Evolutionary conservation across 2,888 invertebrate species (phyloP).

Genomic region (Catotricha subobsoleta): DNA sequence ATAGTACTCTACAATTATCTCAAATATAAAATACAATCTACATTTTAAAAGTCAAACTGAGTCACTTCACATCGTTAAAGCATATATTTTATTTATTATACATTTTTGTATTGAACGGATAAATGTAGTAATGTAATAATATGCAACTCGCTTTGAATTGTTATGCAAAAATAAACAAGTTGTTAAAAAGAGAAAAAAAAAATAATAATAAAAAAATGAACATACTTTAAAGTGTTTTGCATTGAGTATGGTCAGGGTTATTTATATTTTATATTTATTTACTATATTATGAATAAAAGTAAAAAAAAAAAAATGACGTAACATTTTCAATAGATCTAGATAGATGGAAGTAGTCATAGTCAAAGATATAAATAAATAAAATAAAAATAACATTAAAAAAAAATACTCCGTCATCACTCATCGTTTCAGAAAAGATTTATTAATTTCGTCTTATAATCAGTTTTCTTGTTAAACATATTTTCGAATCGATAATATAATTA

Average conservation of each 20-base stretch:
- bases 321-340: neutral
- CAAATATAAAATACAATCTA: no score
- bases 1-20: no score
- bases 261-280: neutral
- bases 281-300: neutral
- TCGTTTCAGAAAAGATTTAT: neutral
- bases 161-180: slow-evolving; percentile 1
- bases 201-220: neutral
- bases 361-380: neutral
- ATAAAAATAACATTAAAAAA: neutral
- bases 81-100: no score
- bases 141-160: neutral
- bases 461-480: neutral
- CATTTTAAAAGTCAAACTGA: no score
- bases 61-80: no score
- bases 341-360: neutral
- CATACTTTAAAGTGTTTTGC: neutral
- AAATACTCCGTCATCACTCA: neutral
- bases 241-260: neutral
- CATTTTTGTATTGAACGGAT: no score
- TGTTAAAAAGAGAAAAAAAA: neutral
- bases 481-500: neutral
- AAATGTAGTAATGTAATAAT: neutral
- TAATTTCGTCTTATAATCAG: neutral
- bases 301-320: neutral